phyloP scores from a whole-genome alignment of 2,888 invertebrate species.

The Creontiades dilutus region DNA sequence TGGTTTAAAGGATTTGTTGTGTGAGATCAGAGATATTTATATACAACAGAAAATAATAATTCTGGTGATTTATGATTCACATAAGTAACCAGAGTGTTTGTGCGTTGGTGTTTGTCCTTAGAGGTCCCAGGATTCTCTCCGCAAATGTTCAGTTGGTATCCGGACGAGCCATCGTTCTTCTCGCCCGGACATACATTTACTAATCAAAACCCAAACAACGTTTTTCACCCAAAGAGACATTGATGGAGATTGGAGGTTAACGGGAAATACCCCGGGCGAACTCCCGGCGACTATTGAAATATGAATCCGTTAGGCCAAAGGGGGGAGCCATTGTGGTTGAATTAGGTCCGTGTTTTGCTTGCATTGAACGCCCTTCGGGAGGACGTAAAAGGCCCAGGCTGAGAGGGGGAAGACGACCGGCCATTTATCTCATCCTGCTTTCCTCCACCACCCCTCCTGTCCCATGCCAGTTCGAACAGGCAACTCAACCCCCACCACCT shows the following conservation, averaged over 20 bases:
- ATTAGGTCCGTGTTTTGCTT: slow-evolving; percentile 56
- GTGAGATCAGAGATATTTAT: too few species aligned
- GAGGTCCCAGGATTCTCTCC: too few species aligned
- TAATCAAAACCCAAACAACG: neutral
- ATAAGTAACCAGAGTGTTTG: too few species aligned
- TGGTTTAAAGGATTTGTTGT: too few species aligned
- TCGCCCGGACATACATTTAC: neutral
- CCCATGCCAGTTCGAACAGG: neutral
- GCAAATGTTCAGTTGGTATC: too few species aligned
- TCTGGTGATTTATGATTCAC: too few species aligned
- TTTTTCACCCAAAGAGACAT: neutral
- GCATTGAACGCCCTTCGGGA: slow-evolving; percentile 6
- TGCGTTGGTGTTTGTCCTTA: too few species aligned
- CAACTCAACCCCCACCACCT: neutral
- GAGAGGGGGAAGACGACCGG: slow-evolving; percentile 46
- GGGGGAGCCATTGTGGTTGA: slow-evolving; percentile 43
- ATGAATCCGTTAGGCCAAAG: slow-evolving; percentile 15
- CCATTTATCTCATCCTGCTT: slow-evolving; percentile 60
- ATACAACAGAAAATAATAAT: too few species aligned
- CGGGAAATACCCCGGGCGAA: too few species aligned
- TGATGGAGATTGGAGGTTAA: slow-evolving; percentile 28
- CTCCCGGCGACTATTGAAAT: slow-evolving; percentile 41
- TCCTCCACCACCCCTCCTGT: neutral
- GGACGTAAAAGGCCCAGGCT: neutral
- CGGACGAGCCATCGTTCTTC: too few species aligned